Evolutionary conservation across 2,113 vertebrate genomes (phyloP).

Genomic region (Colaptes auratus): DNA sequence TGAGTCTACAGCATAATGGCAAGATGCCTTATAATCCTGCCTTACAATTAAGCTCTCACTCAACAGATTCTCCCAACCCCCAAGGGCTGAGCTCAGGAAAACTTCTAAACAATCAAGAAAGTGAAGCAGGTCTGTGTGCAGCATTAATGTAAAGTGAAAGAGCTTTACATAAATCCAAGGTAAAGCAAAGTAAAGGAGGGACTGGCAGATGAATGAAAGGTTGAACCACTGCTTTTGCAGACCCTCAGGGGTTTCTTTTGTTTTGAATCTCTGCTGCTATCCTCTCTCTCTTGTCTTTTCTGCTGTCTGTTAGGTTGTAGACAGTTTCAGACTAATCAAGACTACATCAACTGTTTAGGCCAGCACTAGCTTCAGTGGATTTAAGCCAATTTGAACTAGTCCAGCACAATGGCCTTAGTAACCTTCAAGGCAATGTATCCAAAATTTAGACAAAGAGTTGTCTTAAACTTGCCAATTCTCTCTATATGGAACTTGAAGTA

Average conservation of each 20-base stretch:
- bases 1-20: neutral
- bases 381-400: neutral
- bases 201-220: neutral
- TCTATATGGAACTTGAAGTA: neutral
- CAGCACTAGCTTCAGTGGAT: neutral
- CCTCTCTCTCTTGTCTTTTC: neutral
- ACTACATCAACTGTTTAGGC: neutral
- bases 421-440: neutral
- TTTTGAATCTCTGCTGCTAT: neutral
- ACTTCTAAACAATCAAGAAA: neutral
- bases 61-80: neutral
- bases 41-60: conserved; percentile 11
- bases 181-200: neutral
- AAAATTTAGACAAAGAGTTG: neutral
- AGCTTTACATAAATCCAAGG: neutral
- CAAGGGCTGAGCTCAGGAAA: neutral
- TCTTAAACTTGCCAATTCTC: neutral
- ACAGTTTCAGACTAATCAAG: neutral
- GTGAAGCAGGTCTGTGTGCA: neutral
- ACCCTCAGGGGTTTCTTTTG: neutral
- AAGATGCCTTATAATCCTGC: neutral
- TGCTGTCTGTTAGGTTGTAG: neutral
- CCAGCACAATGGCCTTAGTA: neutral
- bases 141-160: neutral
- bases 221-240: neutral